Base-by-base conservation (phyloP, 2,888 invertebrate species). In the Drosophila borealis region DNA sequence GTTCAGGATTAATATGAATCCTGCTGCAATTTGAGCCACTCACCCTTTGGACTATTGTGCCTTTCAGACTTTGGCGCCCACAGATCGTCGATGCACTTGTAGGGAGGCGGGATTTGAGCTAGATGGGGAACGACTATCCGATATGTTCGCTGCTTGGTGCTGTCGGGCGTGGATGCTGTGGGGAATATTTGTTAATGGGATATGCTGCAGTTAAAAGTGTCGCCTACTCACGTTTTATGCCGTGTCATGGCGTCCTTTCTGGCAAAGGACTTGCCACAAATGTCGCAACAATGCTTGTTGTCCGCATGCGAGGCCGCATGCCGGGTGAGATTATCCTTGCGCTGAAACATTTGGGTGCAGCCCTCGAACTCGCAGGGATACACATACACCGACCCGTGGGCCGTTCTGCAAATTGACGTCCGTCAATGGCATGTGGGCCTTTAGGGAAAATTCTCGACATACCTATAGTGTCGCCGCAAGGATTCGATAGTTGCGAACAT, bases 311-410 rank as follows among this genome's bases (percentile, higher is more conserved):
- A 70, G 19, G 79, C 70, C 0, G 79, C 25, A n/a, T 76, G 76
- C 2, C 76, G 41, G 0, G 33, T 29, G 0, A 79, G 29, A 59
- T 79, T 76, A 17, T 76, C 76, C 45, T 75, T 76, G 42, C 76
- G 76, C 55, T 76, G 76, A 13, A 76, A 76, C 76, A 76, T 79
- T 45, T 79, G 79, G n/a, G n/a, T 61, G 55, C 76, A 76, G 19
- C 65, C 75, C 2, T 64, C 61, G 25, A 21, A 36, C 0, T 33
- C 21, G 33, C 75, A 75, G 4, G 70, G 46, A 55, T 64, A 75
- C 1, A 75, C 19, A 9, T 48, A 21, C 0, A 76, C 36, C 13
- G 57, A 55, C 14, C 75, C 76, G 14, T 76, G 76, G 0, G 54
- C 55, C 5, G 76, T 75, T 59, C 76, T 76, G 34, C 0, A 34